Percentiles rank a stretch among this genome's conserved stretches.
Conservation (phyloP, 2,797 vertebrate species). For the Dendrocincla tyrannina region DNA sequence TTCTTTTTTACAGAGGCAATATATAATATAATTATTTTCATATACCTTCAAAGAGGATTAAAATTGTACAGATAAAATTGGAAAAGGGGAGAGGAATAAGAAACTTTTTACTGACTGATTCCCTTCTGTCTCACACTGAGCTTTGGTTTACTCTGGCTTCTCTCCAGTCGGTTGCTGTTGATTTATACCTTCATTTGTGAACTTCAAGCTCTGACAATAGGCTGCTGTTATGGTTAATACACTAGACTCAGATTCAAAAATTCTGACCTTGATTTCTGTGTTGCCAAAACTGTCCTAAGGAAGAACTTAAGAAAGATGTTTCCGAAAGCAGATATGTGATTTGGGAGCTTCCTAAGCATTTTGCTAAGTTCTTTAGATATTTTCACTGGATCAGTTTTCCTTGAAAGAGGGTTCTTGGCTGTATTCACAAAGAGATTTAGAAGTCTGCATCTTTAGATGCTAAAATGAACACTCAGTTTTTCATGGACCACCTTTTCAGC, state of each 20-base stretch:
- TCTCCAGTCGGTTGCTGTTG: conserved; percentile 9
- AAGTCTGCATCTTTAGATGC: neutral
- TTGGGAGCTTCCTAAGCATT: neutral
- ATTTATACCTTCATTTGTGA: conserved; percentile 44
- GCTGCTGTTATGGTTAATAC: neutral
- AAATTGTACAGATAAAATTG: neutral
- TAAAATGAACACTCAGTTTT: neutral
- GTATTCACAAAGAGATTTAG: neutral
- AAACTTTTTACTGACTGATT: neutral
- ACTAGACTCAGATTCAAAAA: neutral
- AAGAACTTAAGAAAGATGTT: neutral
- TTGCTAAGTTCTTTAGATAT: neutral
- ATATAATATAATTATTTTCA: neutral
- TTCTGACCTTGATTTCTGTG: neutral
- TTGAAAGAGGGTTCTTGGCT: neutral
- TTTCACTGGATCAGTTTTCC: neutral
- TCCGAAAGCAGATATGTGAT: neutral
- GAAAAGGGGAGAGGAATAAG: neutral
- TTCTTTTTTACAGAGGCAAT: neutral
- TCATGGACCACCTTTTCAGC: neutral
- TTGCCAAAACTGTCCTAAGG: neutral
- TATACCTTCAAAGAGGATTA: neutral
- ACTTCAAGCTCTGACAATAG: neutral
- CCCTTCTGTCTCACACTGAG: neutral
- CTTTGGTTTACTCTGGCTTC: conserved; percentile 11